These are phyloP conservation scores for Mythimna vitellina DNA, from an alignment of 2,888 invertebrate genomes.

Conservation along the genomic window DNA sequence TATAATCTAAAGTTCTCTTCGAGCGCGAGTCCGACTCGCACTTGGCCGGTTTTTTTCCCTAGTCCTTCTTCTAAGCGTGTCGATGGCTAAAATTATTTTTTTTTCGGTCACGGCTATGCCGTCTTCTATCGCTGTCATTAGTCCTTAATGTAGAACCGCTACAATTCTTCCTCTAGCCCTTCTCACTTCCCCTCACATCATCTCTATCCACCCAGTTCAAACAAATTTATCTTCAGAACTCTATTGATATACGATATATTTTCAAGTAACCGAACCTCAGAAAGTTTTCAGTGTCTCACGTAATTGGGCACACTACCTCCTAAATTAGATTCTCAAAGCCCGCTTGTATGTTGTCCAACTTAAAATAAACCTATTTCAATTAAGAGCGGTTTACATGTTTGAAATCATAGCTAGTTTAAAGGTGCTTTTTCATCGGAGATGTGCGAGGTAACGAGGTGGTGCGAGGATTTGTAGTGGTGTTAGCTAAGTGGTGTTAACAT, in stretches of 20 bases:
- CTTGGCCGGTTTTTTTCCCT: too few relatives aligned
- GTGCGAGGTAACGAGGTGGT: neutral
- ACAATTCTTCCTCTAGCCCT: too few relatives aligned
- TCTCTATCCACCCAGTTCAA: neutral
- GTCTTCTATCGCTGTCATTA: too few relatives aligned
- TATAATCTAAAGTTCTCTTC: too few relatives aligned
- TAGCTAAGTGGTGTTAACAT: neutral
- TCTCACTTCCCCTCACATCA: too few relatives aligned
- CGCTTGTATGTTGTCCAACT: neutral
- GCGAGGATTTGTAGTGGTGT: neutral
- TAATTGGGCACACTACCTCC: neutral
- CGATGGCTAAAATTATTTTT: too few relatives aligned
- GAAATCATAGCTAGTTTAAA: neutral
- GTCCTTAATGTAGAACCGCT: too few relatives aligned
- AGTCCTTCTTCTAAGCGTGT: too few relatives aligned
- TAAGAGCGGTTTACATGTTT: neutral
- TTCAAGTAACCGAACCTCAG: neutral
- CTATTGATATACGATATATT: slow-evolving; percentile 3
- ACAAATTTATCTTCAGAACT: neutral
- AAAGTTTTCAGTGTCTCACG: neutral
- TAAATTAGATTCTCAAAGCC: slow-evolving; percentile 9
- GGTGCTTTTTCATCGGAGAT: neutral
- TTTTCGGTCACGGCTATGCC: too few relatives aligned
- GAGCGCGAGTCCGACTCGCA: too few relatives aligned
- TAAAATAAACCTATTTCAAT: slow-evolving; percentile 14